These are phyloP conservation scores for Alviniconcha strummeri DNA, from an alignment of 2,888 invertebrate species.

Conservation along the genomic window DNA sequence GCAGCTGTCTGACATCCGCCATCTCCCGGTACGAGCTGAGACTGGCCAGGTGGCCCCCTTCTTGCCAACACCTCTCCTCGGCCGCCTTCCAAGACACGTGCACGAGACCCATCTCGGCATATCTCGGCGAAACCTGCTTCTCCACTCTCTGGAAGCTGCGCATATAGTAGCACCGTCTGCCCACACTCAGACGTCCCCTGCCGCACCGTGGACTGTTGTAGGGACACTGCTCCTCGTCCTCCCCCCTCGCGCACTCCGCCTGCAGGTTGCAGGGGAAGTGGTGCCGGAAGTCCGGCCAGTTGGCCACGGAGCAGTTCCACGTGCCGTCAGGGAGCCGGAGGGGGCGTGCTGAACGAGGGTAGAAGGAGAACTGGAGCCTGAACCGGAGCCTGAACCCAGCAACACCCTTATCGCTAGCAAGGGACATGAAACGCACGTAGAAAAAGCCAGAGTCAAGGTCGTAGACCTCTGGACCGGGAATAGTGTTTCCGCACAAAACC, in stretches of 20 bases:
- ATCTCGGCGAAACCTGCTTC: no score
- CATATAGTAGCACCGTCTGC: not conserved
- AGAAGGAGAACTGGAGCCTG: conserved; percentile 14
- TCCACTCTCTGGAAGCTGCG: no score
- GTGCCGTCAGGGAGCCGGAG: not conserved
- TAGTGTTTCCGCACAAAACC: not conserved
- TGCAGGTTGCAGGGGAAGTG: conserved; percentile 20
- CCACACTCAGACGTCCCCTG: not conserved
- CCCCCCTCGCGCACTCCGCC: not conserved
- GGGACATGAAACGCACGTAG: not conserved
- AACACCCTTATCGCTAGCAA: no score
- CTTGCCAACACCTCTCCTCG: no score
- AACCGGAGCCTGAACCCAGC: conserved; percentile 7
- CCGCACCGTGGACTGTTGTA: not conserved
- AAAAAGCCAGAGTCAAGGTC: not conserved
- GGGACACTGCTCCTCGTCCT: conserved; percentile 20
- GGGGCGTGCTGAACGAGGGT: not conserved
- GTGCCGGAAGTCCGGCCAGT: not conserved
- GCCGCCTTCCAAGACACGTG: no score
- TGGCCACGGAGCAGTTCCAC: conserved; percentile 20
- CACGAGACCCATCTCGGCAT: no score
- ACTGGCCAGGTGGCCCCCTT: no score
- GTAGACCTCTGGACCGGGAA: not conserved
- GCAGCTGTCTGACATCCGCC: no score
- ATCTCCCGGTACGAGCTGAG: no score